Evolutionary conservation across 2,113 vertebrate species (phyloP).

Genomic region (Ammodytes dubius): DNA sequence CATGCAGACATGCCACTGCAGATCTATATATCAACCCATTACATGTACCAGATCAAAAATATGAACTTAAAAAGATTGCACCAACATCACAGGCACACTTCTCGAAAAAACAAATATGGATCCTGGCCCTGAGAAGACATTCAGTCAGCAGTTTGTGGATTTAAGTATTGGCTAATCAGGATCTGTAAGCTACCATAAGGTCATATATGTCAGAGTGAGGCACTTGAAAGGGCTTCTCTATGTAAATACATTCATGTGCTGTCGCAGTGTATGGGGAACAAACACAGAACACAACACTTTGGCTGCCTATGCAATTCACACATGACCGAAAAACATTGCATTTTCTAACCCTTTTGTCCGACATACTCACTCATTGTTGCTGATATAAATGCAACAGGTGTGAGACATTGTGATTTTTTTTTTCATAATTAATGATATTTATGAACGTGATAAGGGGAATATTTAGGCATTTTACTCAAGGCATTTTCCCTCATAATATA

Average conservation of each 20-base stretch:
- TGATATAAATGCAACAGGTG: not conserved
- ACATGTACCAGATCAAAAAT: not conserved
- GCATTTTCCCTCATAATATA: not conserved
- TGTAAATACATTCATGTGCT: conserved; percentile 16
- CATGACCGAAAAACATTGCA: not conserved
- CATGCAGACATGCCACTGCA: not conserved
- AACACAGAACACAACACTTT: not conserved
- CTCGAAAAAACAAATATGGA: not conserved
- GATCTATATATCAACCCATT: conserved; percentile 25
- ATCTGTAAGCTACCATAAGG: conserved; percentile 6
- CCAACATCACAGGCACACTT: not conserved
- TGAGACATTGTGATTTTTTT: not conserved
- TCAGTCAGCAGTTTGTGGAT: not conserved
- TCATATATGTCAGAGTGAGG: conserved; percentile 17
- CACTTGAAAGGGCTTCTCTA: conserved; percentile 11
- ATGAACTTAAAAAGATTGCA: not conserved
- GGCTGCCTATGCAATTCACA: not conserved
- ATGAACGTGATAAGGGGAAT: no score
- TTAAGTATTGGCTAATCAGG: not conserved
- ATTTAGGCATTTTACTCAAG: not conserved
- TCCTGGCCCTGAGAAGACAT: not conserved
- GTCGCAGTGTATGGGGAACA: not conserved
- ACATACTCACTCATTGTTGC: not conserved
- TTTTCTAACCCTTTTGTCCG: not conserved
- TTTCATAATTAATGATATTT: no score